Evolutionary conservation across 2,888 invertebrate genomes (phyloP), one percentile per base, ranked within the genome.

Genomic region (Silvanus unidentatus): DNA sequence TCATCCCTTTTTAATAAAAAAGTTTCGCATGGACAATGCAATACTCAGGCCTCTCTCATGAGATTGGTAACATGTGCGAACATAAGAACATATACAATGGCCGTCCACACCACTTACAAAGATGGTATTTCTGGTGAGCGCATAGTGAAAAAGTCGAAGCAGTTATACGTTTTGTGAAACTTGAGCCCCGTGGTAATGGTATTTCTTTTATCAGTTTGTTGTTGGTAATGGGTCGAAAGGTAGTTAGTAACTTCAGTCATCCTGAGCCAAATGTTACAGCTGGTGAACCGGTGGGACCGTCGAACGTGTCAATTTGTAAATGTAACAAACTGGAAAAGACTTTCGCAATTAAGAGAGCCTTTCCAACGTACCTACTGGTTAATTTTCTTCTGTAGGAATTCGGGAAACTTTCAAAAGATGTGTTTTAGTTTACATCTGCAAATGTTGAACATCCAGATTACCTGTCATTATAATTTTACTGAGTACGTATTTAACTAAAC

Each of bases 261-360:
- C n/a, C 32, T 4, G 48, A 54, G 48, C 55, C 54, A 48, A 57
- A 62, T 62, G 63, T 60, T 60, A 49, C 58, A 52, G 54, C 49
- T 40, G 43, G 32, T 12, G 37, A 6, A 37, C 15, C 14, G 37
- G 37, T 13, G 36, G 44, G 35, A 39, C 47, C 45, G 54, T 47
- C 62, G 61, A 64, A 67, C 68, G 66, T 68, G 67, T 70, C 68
- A 69, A 68, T 68, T 69, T 67, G 64, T 63, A 63, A 68, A 70
- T 59, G 65, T 66, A 68, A 68, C 66, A 67, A 66, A 68, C 64
- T 65, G 68, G 67, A 68, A 65, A 66, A 68, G 66, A 66, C 67
- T 68, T 67, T 66, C 54, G 69, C 66, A 69, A 69, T 68, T 67
- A 69, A 64, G 62, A 63, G 57, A 54, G 53, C n/a, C 14, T 13